A percentile compares a stretch with the other conserved stretches of the same genome.
Evolutionary conservation across 2,797 vertebrate species (phyloP).

Genomic region (Periophthalmus magnuspinnatus): DNA sequence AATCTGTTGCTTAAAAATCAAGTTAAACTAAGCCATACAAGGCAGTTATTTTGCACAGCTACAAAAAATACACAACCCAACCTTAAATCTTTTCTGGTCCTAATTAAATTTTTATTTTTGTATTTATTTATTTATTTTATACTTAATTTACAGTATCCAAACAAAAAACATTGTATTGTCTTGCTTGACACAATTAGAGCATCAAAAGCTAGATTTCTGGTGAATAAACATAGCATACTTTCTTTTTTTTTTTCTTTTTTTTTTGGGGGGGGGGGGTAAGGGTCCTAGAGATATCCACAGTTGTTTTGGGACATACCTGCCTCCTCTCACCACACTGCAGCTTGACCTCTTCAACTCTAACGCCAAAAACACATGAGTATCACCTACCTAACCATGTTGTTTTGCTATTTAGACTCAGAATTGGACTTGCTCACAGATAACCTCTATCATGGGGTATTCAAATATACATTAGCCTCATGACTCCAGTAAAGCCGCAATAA

Average conservation of each 20-base stretch:
- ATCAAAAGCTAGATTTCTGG: slow-evolving; percentile 15
- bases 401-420: slow-evolving; percentile 8
- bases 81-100: background rate
- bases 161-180: background rate
- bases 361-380: slow-evolving; percentile 30
- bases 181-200: background rate
- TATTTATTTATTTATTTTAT: background rate
- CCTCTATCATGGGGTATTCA: slow-evolving; percentile 5
- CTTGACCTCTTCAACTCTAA: slow-evolving; percentile 51
- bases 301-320: slow-evolving; percentile 50
- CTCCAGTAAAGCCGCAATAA: slow-evolving; percentile 37
- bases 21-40: background rate
- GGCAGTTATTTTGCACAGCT: background rate
- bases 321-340: slow-evolving; percentile 55
- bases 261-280: too few relatives aligned
- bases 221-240: slow-evolving; percentile 19
- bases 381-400: slow-evolving; percentile 4
- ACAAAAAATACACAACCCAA: background rate
- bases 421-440: slow-evolving; percentile 11
- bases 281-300: slow-evolving; percentile 29
- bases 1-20: background rate
- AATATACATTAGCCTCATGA: slow-evolving; percentile 35
- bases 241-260: too few relatives aligned
- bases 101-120: too few relatives aligned
- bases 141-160: background rate